phyloP scores from a whole-genome alignment of 2,888 invertebrate species.

The Meiosimyza platycephala region DNA sequence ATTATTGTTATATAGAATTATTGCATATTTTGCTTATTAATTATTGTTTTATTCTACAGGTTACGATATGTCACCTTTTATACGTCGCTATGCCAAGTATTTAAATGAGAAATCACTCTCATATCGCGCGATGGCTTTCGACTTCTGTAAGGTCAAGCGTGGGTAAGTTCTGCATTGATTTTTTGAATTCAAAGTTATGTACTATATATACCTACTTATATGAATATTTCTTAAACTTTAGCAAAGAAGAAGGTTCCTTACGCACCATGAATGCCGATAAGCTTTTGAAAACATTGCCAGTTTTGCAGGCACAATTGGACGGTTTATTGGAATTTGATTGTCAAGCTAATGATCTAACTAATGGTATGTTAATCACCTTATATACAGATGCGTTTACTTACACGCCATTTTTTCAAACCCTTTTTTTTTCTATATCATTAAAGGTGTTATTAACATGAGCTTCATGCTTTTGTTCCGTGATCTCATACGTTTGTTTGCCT shows the following conservation, averaged over 20 bases:
- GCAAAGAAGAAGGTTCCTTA: slow-evolving; percentile 96
- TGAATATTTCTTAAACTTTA: slow-evolving; percentile 60
- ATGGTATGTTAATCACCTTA: slow-evolving; percentile 69
- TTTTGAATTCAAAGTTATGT: neutral
- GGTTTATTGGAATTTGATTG: slow-evolving; percentile 97
- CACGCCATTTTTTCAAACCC: slow-evolving; percentile 12
- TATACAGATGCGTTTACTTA: slow-evolving; percentile 9
- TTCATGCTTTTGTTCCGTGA: slow-evolving; percentile 99
- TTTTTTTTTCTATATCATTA: slow-evolving; percentile 18
- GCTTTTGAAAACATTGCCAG: slow-evolving; percentile 94
- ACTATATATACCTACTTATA: neutral
- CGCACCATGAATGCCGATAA: slow-evolving; percentile 98
- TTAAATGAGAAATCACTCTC: slow-evolving; percentile 99
- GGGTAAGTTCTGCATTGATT: slow-evolving; percentile 75
- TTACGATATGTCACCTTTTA: slow-evolving; percentile 99
- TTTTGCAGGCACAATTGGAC: slow-evolving; percentile 95
- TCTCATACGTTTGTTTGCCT: slow-evolving; percentile 98
- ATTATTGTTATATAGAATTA: no score
- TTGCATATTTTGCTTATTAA: no score
- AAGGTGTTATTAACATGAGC: slow-evolving; percentile 95
- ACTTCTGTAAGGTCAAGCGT: slow-evolving; percentile 99
- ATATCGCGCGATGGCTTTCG: slow-evolving; percentile 98
- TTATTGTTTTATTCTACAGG: slow-evolving; percentile 71
- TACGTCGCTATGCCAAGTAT: slow-evolving; percentile 98
- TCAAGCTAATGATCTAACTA: slow-evolving; percentile 95